Evolutionary conservation across 2,888 invertebrate genomes (phyloP), one percentile per base, ranked within the genome.

Genomic region (Stenotaenia linearis): DNA sequence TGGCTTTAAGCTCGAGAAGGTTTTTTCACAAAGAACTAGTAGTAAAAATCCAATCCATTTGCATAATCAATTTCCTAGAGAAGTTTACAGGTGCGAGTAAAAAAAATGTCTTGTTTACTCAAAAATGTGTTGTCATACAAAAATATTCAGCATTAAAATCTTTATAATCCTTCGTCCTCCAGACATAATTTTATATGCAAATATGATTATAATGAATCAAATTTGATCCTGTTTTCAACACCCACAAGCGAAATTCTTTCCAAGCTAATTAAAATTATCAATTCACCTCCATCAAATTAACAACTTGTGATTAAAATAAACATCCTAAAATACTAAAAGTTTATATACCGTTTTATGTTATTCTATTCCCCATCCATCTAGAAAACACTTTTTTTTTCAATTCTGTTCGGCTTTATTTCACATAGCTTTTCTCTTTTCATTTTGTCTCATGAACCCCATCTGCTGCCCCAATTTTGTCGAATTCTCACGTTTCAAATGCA

Each of bases 11-110:
- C 56, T 56, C 21, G 56, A 56, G 56, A 56, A 56, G 56, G 56
- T 56, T 56, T 56, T 18, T 21, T 18, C 56, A 56, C n/a, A 56
- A 21, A 56, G 21, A 12, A 15, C 15, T 50, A 56, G 56, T 56
- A 56, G 56, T 56, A 56, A 56, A 56, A 56, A 56, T 56, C 56
- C 56, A 56, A 56, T 56, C 56, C 56, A 56, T 56, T 56, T 56
- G 56, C 56, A 56, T 56, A 56, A 56, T 56, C 56, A 56, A 56
- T 56, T 56, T 56, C 56, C 56, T 23, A 56, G 56, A 23, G 23
- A 56, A 56, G 56, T 56, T 56, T 56, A 56, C 56, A 56, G 56
- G 56, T 56, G 56, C 23, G 56, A 56, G 18, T 18, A 23, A 56
- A 56, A 56, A 56, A 23, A 23, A 23, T 56, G 1, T 23, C 21